Evolutionary conservation across 2,797 vertebrate genomes (phyloP).

Genomic region (Sebastes umbrosus): DNA sequence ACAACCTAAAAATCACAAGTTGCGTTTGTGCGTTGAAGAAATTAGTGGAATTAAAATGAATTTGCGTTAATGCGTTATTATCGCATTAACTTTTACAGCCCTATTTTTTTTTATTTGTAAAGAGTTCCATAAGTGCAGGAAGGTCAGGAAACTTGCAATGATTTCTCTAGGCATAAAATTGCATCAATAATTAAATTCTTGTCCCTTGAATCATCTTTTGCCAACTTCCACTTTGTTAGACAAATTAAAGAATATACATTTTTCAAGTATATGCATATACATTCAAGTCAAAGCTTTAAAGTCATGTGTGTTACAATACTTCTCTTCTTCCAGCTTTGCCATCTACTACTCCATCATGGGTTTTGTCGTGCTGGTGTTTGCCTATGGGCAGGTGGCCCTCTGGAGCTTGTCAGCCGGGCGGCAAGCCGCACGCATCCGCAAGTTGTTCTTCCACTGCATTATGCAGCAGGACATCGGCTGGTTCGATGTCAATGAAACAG

Average conservation of each 20-base stretch:
- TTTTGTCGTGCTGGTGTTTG: slow-evolving; percentile 84
- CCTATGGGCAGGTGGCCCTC: slow-evolving; percentile 90
- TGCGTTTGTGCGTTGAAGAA: no score
- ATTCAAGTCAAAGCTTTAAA: not conserved
- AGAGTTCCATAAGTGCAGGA: not conserved
- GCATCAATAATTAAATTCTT: not conserved
- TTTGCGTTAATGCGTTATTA: no score
- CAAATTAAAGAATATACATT: not conserved
- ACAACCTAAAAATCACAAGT: no score
- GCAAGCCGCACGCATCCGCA: slow-evolving; percentile 89
- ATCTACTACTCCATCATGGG: slow-evolving; percentile 90
- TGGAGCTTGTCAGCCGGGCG: slow-evolving; percentile 92
- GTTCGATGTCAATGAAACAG: slow-evolving; percentile 93
- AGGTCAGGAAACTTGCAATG: not conserved
- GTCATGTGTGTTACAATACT: not conserved
- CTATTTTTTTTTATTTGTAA: no score
- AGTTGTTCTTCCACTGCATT: slow-evolving; percentile 91
- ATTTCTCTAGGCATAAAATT: not conserved
- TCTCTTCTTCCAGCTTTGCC: slow-evolving; percentile 81
- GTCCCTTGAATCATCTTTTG: not conserved
- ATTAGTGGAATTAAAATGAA: no score
- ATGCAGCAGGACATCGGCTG: slow-evolving; percentile 95
- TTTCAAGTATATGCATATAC: no score
- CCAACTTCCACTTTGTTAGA: not conserved
- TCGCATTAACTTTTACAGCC: no score